Conservation (phyloP, 2,888 invertebrate species). For the Lingula anatina region DNA sequence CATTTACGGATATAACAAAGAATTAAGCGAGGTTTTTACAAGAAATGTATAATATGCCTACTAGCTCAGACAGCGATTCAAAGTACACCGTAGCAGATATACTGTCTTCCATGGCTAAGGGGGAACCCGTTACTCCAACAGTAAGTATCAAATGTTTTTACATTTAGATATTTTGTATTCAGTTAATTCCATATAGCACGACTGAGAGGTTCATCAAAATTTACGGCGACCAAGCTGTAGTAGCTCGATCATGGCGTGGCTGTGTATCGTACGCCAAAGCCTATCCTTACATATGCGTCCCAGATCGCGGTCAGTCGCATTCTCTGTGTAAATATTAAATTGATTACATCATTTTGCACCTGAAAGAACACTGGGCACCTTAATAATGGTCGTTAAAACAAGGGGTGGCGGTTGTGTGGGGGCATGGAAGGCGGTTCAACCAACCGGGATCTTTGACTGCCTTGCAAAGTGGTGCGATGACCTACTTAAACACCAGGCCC, state of each 20-base stretch:
- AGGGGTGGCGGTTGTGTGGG: not conserved
- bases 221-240: too few relatives aligned
- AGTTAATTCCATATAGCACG: too few relatives aligned
- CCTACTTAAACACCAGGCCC: too few relatives aligned
- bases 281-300: too few relatives aligned
- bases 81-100: slow-evolving; percentile 49
- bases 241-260: not conserved
- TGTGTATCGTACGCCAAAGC: not conserved
- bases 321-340: not conserved
- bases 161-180: not conserved
- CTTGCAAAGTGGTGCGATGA: too few relatives aligned
- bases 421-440: not conserved
- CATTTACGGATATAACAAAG: too few relatives aligned
- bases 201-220: too few relatives aligned
- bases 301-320: too few relatives aligned
- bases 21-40: too few relatives aligned
- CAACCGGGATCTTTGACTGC: too few relatives aligned
- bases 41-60: not conserved
- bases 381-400: not conserved
- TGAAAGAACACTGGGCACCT: not conserved
- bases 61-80: slow-evolving; percentile 27
- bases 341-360: not conserved
- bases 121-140: slow-evolving; percentile 23
- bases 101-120: slow-evolving; percentile 47
- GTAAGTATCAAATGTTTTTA: slow-evolving; percentile 12